Base-by-base conservation (phyloP, 2,888 invertebrate species). In the Drosophila mimetica region DNA sequence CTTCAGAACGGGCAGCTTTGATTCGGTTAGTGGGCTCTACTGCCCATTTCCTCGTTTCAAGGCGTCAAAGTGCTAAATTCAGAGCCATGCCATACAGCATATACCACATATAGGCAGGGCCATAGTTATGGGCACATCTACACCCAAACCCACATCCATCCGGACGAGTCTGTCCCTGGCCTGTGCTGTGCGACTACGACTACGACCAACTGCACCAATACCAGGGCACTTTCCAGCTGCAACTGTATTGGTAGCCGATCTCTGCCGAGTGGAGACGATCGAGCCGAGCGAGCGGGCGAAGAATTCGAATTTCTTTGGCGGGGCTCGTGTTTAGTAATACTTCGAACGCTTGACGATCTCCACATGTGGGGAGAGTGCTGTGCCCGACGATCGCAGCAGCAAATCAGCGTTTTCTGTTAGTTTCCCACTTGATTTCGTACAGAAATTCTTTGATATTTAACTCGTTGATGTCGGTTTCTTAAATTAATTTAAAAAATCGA, bases 271-370 rank as follows among this genome's bases (percentile, higher is more conserved):
- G 37, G 4, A 13, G 14, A 25, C 58, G 76, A 59, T 7, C 36
- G 47, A 14, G 39, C 8, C 28, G 51, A 52, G 37, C 41, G 52
- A 22, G 57, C 34, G 67, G 64, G 54, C 54, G 54, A 77, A 88
- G 88, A 89, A 91, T 88, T 89, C 85, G 78, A 86, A 89, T 90
- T 86, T 90, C 90, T 90, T 88, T 86, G 72, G 78, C 71, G 84
- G 79, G 83, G 79, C 82, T 83, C 90, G 90, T 81, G 86, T 92
- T 92, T 92, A 92, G 92, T 92, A 91, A 89, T 89, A 90, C 86
- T 91, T 90, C 90, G 92, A 91, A 90, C 92, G 91, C 90, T 91
- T 91, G 90, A 90, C 90, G 91, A 91, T 90, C 92, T 90, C 91
- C 92, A 83, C 88, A 92, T 91, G 91, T 89, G 88, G 91, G 90